These are phyloP conservation scores for Steinernema feltiae DNA, from an alignment of 1,140 invertebrate species.

Conservation along the genomic window DNA sequence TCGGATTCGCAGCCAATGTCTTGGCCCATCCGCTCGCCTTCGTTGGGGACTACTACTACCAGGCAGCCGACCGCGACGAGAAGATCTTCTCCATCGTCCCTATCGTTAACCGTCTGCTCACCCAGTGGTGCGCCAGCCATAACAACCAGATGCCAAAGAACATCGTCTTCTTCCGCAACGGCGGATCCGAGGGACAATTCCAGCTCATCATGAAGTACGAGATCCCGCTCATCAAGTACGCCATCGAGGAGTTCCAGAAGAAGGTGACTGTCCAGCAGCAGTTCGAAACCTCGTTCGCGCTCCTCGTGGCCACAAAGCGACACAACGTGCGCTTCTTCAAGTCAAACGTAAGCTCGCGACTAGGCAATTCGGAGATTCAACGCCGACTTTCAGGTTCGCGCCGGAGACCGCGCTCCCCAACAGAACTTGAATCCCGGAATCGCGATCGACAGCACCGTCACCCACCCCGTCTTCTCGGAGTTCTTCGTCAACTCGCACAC, in stretches of 20 bases:
- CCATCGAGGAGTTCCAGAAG: background rate
- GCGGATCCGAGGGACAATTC: slow-evolving; percentile 23
- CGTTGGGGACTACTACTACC: slow-evolving; percentile 34
- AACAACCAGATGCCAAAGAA: background rate
- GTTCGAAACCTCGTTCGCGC: background rate
- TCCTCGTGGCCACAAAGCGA: slow-evolving; percentile 23
- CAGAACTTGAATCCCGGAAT: slow-evolving; percentile 34
- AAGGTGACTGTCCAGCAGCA: background rate
- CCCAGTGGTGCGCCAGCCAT: background rate
- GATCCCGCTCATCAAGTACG: background rate
- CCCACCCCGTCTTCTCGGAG: slow-evolving; percentile 29
- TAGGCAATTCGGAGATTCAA: too few relatives aligned
- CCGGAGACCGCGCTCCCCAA: slow-evolving; percentile 1
- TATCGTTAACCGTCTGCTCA: background rate
- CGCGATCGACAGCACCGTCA: slow-evolving; percentile 21
- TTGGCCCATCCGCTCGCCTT: slow-evolving; percentile 24
- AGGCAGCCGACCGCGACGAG: slow-evolving; percentile 22
- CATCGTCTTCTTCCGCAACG: slow-evolving; percentile 21
- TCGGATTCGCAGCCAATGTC: slow-evolving; percentile 34
- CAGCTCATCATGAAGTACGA: background rate
- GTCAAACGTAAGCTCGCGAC: background rate
- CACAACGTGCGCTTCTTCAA: slow-evolving; percentile 33
- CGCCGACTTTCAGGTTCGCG: too few relatives aligned
- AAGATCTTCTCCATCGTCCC: slow-evolving; percentile 33
- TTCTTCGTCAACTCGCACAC: slow-evolving; percentile 38